Percentiles rank a stretch among this genome's conserved stretches.
Evolutionary conservation across 2,113 vertebrate genomes (phyloP).

Genomic region (Sigmodon hispidus): DNA sequence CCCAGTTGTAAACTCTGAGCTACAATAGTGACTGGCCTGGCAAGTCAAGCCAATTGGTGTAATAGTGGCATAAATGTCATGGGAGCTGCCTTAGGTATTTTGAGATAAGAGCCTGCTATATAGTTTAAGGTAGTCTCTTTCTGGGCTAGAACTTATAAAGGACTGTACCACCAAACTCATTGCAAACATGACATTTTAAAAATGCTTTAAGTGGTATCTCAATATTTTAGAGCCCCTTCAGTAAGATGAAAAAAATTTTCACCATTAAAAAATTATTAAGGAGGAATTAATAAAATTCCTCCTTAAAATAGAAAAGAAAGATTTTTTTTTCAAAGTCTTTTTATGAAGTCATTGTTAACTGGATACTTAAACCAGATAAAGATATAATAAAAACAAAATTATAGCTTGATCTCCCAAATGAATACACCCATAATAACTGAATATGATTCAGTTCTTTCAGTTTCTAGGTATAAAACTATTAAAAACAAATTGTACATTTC

Average conservation of each 20-base stretch:
- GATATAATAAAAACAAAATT: not conserved
- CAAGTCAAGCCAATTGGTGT: not conserved
- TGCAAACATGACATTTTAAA: not conserved
- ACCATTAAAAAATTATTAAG: not conserved
- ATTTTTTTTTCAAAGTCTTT: not conserved
- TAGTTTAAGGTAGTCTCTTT: not conserved
- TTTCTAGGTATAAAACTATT: not conserved
- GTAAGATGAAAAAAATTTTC: not conserved
- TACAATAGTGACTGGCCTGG: not conserved
- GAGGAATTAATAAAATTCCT: not conserved
- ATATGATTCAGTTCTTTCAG: not conserved
- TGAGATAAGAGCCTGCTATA: too few relatives aligned
- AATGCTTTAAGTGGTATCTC: not conserved
- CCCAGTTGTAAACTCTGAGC: not conserved
- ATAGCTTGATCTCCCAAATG: not conserved
- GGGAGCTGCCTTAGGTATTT: not conserved
- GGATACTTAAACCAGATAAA: not conserved
- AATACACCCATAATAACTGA: not conserved
- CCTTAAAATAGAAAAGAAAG: not conserved
- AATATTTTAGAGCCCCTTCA: not conserved
- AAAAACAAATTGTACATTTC: not conserved
- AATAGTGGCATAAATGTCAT: not conserved
- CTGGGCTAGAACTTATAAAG: not conserved
- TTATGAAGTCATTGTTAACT: not conserved
- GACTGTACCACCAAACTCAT: not conserved